Evolutionary conservation across 2,113 vertebrate genomes (phyloP).

Genomic region (Bettongia penicillata): DNA sequence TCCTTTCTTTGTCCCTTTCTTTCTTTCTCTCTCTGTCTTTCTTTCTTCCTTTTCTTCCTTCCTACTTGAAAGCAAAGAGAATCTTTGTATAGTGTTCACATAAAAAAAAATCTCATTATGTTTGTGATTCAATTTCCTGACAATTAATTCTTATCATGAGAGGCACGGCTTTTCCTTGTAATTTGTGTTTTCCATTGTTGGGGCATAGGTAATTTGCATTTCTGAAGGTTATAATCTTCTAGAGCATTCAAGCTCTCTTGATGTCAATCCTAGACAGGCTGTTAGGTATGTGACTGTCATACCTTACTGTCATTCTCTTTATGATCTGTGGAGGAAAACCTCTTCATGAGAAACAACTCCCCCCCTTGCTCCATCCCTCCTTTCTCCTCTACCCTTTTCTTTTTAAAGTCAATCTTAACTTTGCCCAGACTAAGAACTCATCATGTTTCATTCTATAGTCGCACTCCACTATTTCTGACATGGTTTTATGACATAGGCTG

Average conservation of each 20-base stretch:
- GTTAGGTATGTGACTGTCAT: neutral
- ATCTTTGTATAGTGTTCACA: too few relatives aligned
- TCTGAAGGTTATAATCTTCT: neutral
- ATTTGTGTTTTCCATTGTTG: neutral
- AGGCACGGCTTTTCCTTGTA: neutral
- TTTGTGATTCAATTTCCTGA: too few relatives aligned
- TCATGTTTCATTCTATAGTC: constrained; percentile 64
- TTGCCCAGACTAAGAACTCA: constrained; percentile 56
- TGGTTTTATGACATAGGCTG: constrained; percentile 64
- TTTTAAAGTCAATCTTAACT: constrained; percentile 54
- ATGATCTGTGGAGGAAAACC: neutral
- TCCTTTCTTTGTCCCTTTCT: too few relatives aligned
- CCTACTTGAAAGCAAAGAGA: too few relatives aligned
- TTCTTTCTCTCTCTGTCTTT: too few relatives aligned
- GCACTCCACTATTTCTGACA: constrained; percentile 61
- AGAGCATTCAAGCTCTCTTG: neutral
- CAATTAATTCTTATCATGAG: too few relatives aligned
- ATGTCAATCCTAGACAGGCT: neutral
- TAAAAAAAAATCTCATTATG: too few relatives aligned
- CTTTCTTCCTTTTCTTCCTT: too few relatives aligned
- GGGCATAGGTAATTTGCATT: neutral
- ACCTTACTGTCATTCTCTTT: neutral
- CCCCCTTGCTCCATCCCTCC: neutral
- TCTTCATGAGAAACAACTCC: neutral
- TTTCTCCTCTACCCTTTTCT: constrained; percentile 21